Base-by-base conservation (phyloP, 2,888 invertebrate genomes). In the Rhagium mordax region DNA sequence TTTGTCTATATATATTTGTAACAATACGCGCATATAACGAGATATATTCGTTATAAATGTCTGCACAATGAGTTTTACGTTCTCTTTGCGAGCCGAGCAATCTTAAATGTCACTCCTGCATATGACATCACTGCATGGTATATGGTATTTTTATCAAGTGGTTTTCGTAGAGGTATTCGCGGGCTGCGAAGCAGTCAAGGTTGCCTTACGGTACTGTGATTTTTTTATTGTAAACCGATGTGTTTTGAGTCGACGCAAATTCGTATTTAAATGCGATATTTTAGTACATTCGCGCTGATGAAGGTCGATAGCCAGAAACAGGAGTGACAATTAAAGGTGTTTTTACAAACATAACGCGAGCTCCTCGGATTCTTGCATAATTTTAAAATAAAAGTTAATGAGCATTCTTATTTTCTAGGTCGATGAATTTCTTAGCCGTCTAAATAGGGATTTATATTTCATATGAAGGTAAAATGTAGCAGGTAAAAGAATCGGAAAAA, bases 31-130 rank as follows among this genome's bases (percentile, higher is more conserved):
- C 13, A 33, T 18, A 29, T 41, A 60, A 29, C 27, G 13, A 61
- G 53, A 16, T 49, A 61, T 53, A 61, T 70, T 53, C 15, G 41
- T 51, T 48, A 53, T 61, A 29, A 47, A 29, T 47, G 47, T 48
- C 61, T 55, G 21, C 27, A 64, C 64, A 70, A 62, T 70, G 29
- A 62, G 64, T 49, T 61, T 71, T 49, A 71, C 65, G 47, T 71
- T 71, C 70, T 71, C 70, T 71, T 71, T 71, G 49, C 48, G 29
- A 59, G 59, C 65, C 48, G 59, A 71, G 57, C 48, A 71, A 33
- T 65, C 33, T 65, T 59, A 71, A 71, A 71, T 71, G 70, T 71
- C 70, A 71, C 70, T 71, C 70, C 70, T 51, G 27, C 70, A 33
- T 49, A 65, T 71, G 64, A 71, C 70, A 71, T 71, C 70, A 71